A percentile compares a stretch with the other conserved stretches of the same genome.
Evolutionary conservation across 2,888 invertebrate genomes (phyloP).

Genomic region (Mycalesis mineus): DNA sequence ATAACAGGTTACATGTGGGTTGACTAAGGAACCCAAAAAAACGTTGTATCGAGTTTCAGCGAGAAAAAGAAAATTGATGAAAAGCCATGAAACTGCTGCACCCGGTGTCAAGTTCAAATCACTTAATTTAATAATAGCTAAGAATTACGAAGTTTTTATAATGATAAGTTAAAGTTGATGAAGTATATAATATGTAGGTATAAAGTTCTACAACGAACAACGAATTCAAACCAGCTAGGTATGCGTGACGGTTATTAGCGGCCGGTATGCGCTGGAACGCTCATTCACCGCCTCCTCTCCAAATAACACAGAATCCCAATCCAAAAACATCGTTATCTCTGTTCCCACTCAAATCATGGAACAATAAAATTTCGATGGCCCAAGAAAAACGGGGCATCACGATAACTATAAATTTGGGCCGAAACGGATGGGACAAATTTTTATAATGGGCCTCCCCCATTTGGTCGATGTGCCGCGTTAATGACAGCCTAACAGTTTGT

Average conservation of each 20-base stretch:
- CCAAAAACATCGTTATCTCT: constrained; percentile 73
- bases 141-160: too few relatives aligned
- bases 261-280: constrained; percentile 37
- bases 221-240: not conserved
- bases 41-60: too few relatives aligned
- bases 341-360: constrained; percentile 72
- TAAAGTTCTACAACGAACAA: too few relatives aligned
- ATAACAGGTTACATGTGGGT: too few relatives aligned
- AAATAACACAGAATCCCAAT: constrained; percentile 58
- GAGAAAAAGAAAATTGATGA: too few relatives aligned
- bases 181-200: not conserved
- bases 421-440: constrained; percentile 78
- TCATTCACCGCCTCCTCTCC: constrained; percentile 55
- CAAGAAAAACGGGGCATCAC: constrained; percentile 68
- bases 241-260: constrained; percentile 12
- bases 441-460: constrained; percentile 76
- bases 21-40: too few relatives aligned
- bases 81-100: too few relatives aligned
- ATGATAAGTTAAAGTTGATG: too few relatives aligned
- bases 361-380: constrained; percentile 72
- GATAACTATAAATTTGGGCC: constrained; percentile 76
- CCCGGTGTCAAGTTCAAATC: too few relatives aligned
- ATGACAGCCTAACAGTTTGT: constrained; percentile 77
- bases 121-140: too few relatives aligned
- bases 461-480: constrained; percentile 69